Evolutionary conservation across 2,113 vertebrate species (phyloP).

Genomic region (Charadrius vociferus): DNA sequence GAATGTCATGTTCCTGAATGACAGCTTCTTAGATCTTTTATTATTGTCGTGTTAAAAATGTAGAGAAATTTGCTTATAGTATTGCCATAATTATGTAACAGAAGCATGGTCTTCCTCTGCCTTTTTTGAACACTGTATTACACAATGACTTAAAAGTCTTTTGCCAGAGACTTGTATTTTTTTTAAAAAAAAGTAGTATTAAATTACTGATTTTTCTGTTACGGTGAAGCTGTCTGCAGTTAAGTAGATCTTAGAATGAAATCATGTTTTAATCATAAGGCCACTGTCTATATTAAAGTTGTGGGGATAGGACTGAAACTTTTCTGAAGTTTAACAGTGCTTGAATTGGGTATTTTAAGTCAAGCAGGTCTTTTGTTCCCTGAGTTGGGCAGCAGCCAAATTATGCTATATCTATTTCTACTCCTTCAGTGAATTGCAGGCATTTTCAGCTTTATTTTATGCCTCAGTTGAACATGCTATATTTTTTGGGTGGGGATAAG

Average conservation of each 20-base stretch:
- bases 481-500: neutral
- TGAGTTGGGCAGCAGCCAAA: neutral
- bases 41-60: neutral
- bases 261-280: slow-evolving; percentile 15
- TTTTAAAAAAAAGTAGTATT: neutral
- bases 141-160: neutral
- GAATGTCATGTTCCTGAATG: neutral
- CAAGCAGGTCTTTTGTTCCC: neutral
- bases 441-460: neutral
- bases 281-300: neutral
- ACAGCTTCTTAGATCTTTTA: neutral
- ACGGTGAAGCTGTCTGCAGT: neutral
- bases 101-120: neutral
- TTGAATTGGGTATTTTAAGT: slow-evolving; percentile 2
- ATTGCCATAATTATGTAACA: neutral
- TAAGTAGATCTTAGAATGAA: neutral
- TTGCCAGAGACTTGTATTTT: neutral
- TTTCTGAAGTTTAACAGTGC: neutral
- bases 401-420: neutral
- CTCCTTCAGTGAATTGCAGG: neutral
- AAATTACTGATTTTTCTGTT: neutral
- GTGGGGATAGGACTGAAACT: neutral
- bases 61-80: neutral
- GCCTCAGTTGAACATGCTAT: neutral
- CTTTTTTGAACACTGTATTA: neutral